Conservation (phyloP, 2,888 invertebrate genomes). For the Liodrosophila aerea region DNA sequence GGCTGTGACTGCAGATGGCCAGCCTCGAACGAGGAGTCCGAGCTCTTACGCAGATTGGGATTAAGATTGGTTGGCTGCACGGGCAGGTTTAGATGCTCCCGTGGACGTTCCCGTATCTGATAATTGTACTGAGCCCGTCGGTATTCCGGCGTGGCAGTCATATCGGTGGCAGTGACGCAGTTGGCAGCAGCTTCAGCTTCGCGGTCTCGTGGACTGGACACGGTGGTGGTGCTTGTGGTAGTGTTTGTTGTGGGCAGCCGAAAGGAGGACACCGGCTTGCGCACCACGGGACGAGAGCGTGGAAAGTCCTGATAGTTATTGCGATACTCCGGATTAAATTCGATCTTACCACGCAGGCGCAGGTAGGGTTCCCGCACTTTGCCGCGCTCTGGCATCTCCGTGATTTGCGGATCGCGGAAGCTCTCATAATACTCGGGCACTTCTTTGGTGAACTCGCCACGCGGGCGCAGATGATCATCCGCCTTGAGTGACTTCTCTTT, state of each 20-base stretch:
- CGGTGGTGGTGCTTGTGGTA: constrained; percentile 11
- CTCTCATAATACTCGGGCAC: constrained; percentile 82
- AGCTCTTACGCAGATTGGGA: constrained; percentile 52
- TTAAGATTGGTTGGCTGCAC: constrained; percentile 4
- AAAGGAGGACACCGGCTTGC: constrained; percentile 80
- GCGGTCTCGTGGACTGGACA: constrained; percentile 24
- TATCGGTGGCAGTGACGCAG: constrained; percentile 54
- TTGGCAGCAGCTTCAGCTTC: constrained; percentile 38
- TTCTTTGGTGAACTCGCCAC: constrained; percentile 79
- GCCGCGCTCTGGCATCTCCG: constrained; percentile 80
- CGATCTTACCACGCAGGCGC: constrained; percentile 81
- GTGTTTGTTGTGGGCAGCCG: constrained; percentile 69
- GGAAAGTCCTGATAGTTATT: constrained; percentile 81
- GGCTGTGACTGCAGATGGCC: constrained; percentile 43
- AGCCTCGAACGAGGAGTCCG: constrained; percentile 56
- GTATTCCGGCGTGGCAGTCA: constrained; percentile 81
- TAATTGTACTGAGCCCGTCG: constrained; percentile 81
- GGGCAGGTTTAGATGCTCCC: constrained; percentile 34
- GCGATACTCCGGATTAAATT: constrained; percentile 82
- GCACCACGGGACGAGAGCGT: constrained; percentile 79
- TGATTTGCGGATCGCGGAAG: constrained; percentile 81
- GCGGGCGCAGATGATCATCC: constrained; percentile 77
- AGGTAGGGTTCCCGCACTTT: constrained; percentile 81
- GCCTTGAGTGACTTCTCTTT: constrained; percentile 74
- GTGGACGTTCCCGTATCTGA: constrained; percentile 73